Evolutionary conservation across 2,113 vertebrate species (phyloP).

Genomic region (Dasyornis broadbenti): DNA sequence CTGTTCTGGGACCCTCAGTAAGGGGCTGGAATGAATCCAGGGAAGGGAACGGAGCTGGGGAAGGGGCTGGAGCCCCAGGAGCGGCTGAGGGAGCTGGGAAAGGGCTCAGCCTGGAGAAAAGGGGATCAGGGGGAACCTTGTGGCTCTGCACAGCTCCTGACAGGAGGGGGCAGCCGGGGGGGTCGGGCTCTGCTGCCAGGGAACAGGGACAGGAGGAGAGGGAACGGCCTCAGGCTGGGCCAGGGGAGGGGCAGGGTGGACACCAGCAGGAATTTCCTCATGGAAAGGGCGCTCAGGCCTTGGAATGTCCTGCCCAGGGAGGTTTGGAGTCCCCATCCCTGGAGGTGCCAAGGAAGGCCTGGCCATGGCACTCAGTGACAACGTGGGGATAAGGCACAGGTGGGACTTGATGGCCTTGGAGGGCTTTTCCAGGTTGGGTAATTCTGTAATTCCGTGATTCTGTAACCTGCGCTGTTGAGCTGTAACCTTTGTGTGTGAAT

Average conservation of each 20-base stretch:
- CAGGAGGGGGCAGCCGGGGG: neutral
- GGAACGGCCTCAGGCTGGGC: neutral
- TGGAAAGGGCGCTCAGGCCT: neutral
- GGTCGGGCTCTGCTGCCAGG: neutral
- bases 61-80: neutral
- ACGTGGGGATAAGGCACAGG: rapidly evolving
- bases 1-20: neutral
- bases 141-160: neutral
- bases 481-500: neutral
- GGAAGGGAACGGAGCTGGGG: neutral
- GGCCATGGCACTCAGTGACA: neutral
- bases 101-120: neutral
- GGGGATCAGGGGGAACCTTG: neutral
- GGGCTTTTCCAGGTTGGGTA: neutral
- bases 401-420: rapidly evolving
- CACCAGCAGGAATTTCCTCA: neutral
- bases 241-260: neutral
- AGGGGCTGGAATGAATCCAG: neutral
- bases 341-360: rapidly evolving
- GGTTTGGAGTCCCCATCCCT: neutral
- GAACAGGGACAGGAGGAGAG: neutral
- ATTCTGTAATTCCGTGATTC: neutral
- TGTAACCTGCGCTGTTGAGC: rapidly evolving
- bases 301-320: neutral
- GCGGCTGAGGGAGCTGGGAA: neutral